phyloP scores from a whole-genome alignment of 2,797 vertebrate species.

The Gymnodraco acuticeps region DNA sequence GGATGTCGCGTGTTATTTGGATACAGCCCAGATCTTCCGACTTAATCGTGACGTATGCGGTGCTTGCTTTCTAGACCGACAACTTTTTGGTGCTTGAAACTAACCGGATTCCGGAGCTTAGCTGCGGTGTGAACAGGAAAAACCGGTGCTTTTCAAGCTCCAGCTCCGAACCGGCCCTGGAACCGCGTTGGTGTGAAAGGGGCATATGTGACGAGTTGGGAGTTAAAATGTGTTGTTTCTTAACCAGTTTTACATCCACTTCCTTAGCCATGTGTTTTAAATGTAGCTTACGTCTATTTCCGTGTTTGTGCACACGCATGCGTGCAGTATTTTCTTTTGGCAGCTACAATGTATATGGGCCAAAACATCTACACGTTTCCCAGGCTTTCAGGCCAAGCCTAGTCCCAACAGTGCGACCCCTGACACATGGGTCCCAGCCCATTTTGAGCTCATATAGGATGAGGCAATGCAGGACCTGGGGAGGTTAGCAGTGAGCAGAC shows the following conservation, averaged over 20 bases:
- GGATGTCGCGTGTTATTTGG: too few species aligned
- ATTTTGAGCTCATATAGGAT: constrained; percentile 84
- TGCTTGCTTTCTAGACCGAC: too few species aligned
- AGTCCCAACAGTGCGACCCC: constrained; percentile 82
- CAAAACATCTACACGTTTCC: constrained; percentile 79
- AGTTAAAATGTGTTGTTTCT: too few species aligned
- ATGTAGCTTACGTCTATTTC: constrained; percentile 54
- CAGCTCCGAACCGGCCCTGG: too few species aligned
- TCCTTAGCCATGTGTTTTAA: constrained; percentile 66
- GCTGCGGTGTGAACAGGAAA: too few species aligned
- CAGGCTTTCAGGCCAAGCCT: constrained; percentile 83
- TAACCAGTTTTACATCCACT: constrained; percentile 63
- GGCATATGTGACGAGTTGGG: too few species aligned
- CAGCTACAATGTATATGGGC: constrained; percentile 70
- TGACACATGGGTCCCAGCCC: constrained; percentile 83
- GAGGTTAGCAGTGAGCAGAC: constrained; percentile 77
- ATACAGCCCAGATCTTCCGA: too few species aligned
- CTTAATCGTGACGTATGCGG: too few species aligned
- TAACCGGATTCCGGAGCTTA: too few species aligned
- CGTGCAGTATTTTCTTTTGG: constrained; percentile 71
- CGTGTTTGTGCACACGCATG: constrained; percentile 60
- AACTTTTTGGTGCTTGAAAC: too few species aligned
- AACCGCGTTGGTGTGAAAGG: too few species aligned
- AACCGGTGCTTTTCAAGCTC: too few species aligned
- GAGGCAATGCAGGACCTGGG: constrained; percentile 79